A percentile compares a stretch with the other conserved stretches of the same genome.
These are phyloP conservation scores for Tupiocoris notatus DNA, from an alignment of 2,888 invertebrate species.

Conservation along the genomic window DNA sequence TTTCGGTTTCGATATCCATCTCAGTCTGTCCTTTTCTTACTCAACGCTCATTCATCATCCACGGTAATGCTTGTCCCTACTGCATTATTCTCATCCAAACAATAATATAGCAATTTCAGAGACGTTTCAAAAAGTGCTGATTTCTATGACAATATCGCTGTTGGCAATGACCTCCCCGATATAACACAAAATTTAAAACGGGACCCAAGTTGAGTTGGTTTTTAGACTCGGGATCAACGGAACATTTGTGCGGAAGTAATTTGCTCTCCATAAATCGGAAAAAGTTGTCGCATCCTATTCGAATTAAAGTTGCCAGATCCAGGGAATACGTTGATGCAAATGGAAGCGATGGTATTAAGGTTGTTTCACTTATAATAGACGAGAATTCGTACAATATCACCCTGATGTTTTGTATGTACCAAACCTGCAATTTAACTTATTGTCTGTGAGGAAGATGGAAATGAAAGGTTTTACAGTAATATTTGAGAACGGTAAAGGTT, in stretches of 20 bases:
- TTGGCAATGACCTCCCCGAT: no score
- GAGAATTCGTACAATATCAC: neutral
- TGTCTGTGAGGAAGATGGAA: constrained; percentile 7
- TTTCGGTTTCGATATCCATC: neutral
- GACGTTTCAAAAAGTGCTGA: neutral
- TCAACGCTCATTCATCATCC: no score
- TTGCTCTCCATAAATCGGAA: neutral
- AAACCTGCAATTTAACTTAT: constrained; percentile 7
- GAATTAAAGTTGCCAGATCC: neutral
- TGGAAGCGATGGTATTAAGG: neutral
- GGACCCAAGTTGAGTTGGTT: neutral
- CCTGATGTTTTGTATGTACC: neutral
- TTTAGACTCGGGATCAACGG: neutral
- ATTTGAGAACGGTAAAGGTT: neutral
- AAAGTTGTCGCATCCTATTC: neutral
- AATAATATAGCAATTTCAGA: neutral
- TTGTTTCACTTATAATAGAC: neutral
- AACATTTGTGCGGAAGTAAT: neutral
- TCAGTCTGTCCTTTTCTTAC: neutral
- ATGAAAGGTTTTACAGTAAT: neutral
- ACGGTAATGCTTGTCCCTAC: no score
- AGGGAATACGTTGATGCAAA: neutral
- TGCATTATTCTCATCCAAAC: no score
- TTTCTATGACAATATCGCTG: neutral
- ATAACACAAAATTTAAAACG: neutral